Percentiles rank a stretch among this genome's conserved stretches.
These are phyloP conservation scores for Esperia sulphurella DNA, from an alignment of 2,888 invertebrate species.

Conservation along the genomic window DNA sequence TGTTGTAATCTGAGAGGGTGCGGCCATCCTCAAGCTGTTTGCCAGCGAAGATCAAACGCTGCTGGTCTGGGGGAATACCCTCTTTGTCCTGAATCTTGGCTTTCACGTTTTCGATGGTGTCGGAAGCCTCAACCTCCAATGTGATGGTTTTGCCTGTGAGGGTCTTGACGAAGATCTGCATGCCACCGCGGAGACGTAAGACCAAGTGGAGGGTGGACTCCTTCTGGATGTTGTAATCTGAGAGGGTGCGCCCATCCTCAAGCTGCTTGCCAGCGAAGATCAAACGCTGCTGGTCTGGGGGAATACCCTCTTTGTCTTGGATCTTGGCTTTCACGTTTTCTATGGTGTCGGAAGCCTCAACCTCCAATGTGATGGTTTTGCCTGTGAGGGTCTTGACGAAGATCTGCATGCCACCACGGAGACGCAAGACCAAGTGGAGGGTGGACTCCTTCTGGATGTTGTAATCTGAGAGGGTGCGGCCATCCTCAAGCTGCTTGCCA, in stretches of 20 bases:
- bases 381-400: conserved; percentile 26
- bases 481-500: conserved; percentile 23
- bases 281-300: conserved; percentile 23
- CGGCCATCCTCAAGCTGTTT: conserved; percentile 15
- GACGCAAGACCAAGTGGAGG: conserved; percentile 26
- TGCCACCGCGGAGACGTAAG: conserved; percentile 19
- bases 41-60: conserved; percentile 17
- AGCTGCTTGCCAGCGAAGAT: conserved; percentile 25
- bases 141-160: conserved; percentile 18
- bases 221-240: conserved; percentile 22
- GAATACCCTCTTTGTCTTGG: conserved; percentile 25
- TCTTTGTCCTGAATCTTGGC: conserved; percentile 20
- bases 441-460: conserved; percentile 29
- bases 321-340: conserved; percentile 27
- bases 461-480: conserved; percentile 22
- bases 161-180: conserved; percentile 23
- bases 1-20: conserved; percentile 12
- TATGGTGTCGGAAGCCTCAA: conserved; percentile 23
- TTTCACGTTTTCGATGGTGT: conserved; percentile 19
- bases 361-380: conserved; percentile 25
- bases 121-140: conserved; percentile 17
- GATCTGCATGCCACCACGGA: conserved; percentile 26
- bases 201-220: conserved; percentile 21
- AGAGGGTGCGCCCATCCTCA: conserved; percentile 22
- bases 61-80: conserved; percentile 19